phyloP scores from a whole-genome alignment of 2,888 invertebrate species.

The Notocelia uddmanniana region DNA sequence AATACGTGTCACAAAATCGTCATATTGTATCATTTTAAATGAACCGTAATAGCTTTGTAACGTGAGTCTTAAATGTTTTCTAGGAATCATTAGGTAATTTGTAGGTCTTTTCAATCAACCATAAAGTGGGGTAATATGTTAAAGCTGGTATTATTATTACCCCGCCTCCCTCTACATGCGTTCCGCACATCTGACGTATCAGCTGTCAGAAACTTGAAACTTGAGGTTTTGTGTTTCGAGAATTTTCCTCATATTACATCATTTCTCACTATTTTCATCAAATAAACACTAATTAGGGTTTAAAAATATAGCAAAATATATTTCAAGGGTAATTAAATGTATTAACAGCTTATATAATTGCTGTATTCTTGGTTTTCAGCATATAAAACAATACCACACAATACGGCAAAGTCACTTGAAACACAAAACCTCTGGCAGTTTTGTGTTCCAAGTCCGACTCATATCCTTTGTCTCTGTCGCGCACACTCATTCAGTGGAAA shows the following conservation, averaged over 20 bases:
- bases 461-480: constrained; percentile 69
- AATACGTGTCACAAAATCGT: not conserved
- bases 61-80: not conserved
- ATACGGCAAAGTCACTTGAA: constrained; percentile 69
- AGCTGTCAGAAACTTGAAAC: constrained; percentile 56
- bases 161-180: constrained; percentile 57
- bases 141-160: constrained; percentile 62
- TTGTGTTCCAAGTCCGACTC: constrained; percentile 58
- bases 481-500: constrained; percentile 60
- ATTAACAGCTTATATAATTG: not conserved
- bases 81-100: constrained; percentile 12
- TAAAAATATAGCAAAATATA: not conserved
- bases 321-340: not conserved
- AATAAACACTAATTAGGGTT: constrained; percentile 25
- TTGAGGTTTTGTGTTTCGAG: constrained; percentile 82
- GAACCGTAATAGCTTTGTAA: not conserved
- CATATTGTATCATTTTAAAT: not conserved
- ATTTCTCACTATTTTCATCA: constrained; percentile 47
- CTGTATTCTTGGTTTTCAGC: constrained; percentile 5
- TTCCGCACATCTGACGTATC: constrained; percentile 61
- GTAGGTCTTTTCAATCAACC: constrained; percentile 44
- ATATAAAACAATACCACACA: too few species aligned
- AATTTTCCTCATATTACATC: constrained; percentile 60
- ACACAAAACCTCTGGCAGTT: constrained; percentile 77
- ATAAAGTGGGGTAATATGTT: constrained; percentile 48